Evolutionary conservation across 2,797 vertebrate species (phyloP).

Genomic region (Mus caroli): DNA sequence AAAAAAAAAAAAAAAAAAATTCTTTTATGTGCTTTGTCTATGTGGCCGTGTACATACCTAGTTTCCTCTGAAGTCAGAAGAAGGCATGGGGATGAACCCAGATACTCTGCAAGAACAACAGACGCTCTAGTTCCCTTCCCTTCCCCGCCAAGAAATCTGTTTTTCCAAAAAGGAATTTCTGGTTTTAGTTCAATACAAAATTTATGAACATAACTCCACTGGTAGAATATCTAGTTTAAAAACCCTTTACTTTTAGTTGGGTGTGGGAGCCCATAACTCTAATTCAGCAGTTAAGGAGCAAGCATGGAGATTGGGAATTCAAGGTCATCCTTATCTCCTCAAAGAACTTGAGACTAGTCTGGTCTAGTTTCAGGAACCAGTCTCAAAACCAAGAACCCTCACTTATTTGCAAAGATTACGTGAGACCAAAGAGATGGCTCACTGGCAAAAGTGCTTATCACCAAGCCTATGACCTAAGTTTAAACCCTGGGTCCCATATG

Average conservation of each 20-base stretch:
- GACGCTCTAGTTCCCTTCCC: too few species aligned
- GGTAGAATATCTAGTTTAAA: background rate
- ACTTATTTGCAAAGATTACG: background rate
- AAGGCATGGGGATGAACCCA: background rate
- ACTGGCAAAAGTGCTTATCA: background rate
- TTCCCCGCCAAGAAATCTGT: background rate
- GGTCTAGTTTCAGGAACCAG: background rate
- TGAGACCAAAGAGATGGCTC: background rate
- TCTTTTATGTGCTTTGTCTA: background rate
- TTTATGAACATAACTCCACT: constrained; percentile 47
- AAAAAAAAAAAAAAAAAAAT: too few species aligned
- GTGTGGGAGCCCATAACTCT: background rate
- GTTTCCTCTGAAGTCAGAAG: background rate
- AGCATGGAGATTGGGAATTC: background rate
- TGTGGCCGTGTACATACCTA: background rate
- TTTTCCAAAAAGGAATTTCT: constrained; percentile 11
- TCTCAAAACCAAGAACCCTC: background rate
- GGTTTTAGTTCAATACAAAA: constrained; percentile 28
- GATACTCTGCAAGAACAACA: background rate
- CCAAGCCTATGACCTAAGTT: background rate
- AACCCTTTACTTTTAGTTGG: constrained; percentile 7
- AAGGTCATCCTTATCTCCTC: background rate
- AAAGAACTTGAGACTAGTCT: background rate
- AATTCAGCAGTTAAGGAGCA: background rate
- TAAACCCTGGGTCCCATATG: background rate